Base-by-base conservation (phyloP, 2,113 vertebrate genomes). In the Stegostoma tigrinum region DNA sequence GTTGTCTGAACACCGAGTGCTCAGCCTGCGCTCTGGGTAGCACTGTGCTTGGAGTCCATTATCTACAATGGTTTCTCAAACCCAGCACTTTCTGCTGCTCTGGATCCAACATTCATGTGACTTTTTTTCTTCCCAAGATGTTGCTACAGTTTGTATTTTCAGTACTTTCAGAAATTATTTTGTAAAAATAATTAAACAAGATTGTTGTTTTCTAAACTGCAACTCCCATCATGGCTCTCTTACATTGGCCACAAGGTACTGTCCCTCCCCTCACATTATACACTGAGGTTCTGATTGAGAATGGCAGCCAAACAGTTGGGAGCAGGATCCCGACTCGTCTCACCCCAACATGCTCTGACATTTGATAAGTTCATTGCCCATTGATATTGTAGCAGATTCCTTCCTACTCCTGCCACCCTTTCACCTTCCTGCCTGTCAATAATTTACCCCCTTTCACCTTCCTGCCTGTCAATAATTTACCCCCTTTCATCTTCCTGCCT, bases 171-270 rank as follows among this genome's bases (percentile, higher is more conserved):
- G 86, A 87, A 61, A 6, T 52, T 52, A 12, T 87, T 89, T 89
- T 61, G n/a, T 83, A 83, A 38, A 83, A 83, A 83, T 42, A 55
- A 89, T 89, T 89, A 90, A 90, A 52, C 86, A 89, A 75, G 87
- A 23, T 64, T 4, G 38, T 83, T 42, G 80, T 83, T 83, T 45
- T 83, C 80, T 42, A 83, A 83, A 83, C n/a, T 83, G 80, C 4
- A 80, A 38, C 75, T 12, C 27, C 75, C 12, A 4, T 80, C 75
- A 17, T 80, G 34, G 17, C 30, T 80, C 38, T 21, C 80, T 45
- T 21, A 19, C 17, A 8, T 21, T 83, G 80, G 21, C 5, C 38
- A 23, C n/a, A 38, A 38, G 75, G 3, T 19, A 23, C 6, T 42
- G 17, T 0, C 17, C 17, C 38, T 30, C 78, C 38, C 80, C 15